Percentiles rank a stretch among this genome's conserved stretches.
Evolutionary conservation across 2,113 vertebrate genomes (phyloP).

Genomic region (human): DNA sequence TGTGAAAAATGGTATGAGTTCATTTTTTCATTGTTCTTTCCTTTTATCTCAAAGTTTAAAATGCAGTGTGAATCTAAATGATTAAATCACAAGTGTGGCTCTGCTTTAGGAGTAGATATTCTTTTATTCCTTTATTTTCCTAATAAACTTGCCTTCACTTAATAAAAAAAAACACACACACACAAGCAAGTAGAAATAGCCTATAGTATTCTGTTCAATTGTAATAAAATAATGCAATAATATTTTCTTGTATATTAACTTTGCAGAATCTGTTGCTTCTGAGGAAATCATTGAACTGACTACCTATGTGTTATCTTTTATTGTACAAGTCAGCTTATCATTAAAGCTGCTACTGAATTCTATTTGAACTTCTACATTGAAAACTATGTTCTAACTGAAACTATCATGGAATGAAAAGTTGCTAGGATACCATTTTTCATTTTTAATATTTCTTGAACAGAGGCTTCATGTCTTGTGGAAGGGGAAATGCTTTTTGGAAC

Average conservation of each 20-base stretch:
- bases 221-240: neutral
- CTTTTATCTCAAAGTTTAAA: neutral
- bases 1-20: neutral
- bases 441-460: neutral
- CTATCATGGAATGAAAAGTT: neutral
- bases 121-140: no score
- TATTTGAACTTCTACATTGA: constrained; percentile 1
- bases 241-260: neutral
- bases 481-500: neutral
- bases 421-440: neutral
- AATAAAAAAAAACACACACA: no score
- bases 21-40: neutral
- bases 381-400: constrained; percentile 39
- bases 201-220: neutral
- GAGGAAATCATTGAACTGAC: neutral
- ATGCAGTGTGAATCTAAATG: neutral
- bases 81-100: neutral
- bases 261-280: neutral
- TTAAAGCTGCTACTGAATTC: neutral
- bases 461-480: neutral
- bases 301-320: neutral
- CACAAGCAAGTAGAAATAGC: neutral
- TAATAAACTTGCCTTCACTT: no score
- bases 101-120: no score
- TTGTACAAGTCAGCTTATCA: neutral